These are phyloP conservation scores for Phrynocephalus versicolor DNA, from an alignment of 2,113 vertebrate genomes.

Conservation along the genomic window DNA sequence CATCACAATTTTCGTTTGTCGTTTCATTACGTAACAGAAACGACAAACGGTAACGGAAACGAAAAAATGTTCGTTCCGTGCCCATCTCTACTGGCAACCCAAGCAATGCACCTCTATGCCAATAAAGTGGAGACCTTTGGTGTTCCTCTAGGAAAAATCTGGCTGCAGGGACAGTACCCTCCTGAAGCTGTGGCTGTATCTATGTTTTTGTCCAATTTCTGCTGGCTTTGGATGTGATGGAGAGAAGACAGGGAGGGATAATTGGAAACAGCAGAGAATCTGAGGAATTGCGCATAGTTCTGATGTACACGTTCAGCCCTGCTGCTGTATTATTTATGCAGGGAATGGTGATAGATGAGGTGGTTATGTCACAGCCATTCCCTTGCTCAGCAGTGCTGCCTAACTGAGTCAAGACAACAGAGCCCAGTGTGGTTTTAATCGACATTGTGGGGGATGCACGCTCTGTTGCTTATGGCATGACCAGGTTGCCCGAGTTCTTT, in stretches of 20 bases:
- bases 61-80: too few species aligned
- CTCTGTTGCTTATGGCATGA: not conserved
- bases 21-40: too few species aligned
- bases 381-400: not conserved
- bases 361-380: not conserved
- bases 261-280: conserved; percentile 3
- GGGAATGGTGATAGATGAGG: not conserved
- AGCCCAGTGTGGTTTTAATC: not conserved
- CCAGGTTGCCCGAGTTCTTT: not conserved
- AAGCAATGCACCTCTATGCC: too few species aligned
- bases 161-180: conserved; percentile 5
- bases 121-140: too few species aligned
- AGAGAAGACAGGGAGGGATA: too few species aligned
- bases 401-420: not conserved
- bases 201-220: not conserved
- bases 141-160: too few species aligned
- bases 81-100: too few species aligned
- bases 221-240: not conserved
- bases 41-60: too few species aligned
- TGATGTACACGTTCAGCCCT: not conserved
- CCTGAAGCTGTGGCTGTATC: not conserved
- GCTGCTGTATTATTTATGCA: not conserved
- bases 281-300: not conserved
- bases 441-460: not conserved
- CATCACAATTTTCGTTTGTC: too few species aligned